Evolutionary conservation across 2,797 vertebrate genomes (phyloP).

Genomic region (Kryptolebias ocellatus): DNA sequence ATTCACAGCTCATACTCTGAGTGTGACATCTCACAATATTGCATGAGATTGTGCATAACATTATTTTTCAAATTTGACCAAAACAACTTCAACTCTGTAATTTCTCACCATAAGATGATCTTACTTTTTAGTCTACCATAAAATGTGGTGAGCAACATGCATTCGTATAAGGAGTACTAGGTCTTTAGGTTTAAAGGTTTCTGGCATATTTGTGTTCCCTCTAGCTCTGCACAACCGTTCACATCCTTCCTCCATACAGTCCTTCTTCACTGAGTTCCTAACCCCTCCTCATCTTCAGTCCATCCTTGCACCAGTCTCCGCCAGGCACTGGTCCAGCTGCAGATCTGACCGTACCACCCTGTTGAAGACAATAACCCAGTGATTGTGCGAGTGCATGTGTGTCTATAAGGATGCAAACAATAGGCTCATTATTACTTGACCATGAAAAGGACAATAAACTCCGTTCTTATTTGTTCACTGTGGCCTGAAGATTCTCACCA

Average conservation of each 20-base stretch:
- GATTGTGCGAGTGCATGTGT: constrained; percentile 24
- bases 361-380: constrained; percentile 70
- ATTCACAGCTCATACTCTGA: no score
- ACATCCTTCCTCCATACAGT: background rate
- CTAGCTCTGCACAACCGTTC: no score
- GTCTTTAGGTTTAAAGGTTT: no score
- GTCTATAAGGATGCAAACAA: constrained; percentile 57
- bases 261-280: constrained; percentile 9
- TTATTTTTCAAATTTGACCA: no score
- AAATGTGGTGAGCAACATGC: no score
- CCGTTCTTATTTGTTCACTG: constrained; percentile 31
- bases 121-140: no score
- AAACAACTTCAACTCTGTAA: no score
- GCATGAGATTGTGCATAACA: no score
- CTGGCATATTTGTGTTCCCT: no score
- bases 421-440: constrained; percentile 53
- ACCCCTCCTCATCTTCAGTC: constrained; percentile 32
- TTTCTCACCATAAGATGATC: no score
- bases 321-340: constrained; percentile 75
- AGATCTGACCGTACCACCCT: constrained; percentile 76
- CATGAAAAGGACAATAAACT: constrained; percentile 55
- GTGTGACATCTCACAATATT: no score
- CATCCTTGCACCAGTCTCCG: constrained; percentile 65
- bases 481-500: constrained; percentile 5
- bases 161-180: no score